phyloP scores from a whole-genome alignment of 2,113 vertebrate genomes.

The Sinocyclocheilus rhinocerous region DNA sequence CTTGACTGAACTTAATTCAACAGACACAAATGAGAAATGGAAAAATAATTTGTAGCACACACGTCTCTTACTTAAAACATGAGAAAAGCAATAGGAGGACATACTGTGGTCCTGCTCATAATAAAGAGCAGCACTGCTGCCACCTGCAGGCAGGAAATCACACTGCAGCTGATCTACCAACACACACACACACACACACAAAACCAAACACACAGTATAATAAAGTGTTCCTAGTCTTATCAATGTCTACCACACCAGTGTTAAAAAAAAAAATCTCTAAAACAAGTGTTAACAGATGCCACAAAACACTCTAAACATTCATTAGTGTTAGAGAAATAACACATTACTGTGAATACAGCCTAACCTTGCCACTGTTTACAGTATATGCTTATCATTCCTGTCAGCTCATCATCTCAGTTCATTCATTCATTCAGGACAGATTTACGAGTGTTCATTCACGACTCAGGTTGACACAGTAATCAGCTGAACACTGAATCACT shows the following conservation, averaged over 20 bases:
- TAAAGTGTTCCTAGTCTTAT: neutral
- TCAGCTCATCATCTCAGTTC: neutral
- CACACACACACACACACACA: neutral
- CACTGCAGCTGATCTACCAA: neutral
- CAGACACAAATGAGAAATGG: neutral
- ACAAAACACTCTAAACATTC: neutral
- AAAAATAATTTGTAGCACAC: neutral
- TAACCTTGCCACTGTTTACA: neutral
- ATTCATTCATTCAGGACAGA: conserved; percentile 2
- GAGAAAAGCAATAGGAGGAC: neutral
- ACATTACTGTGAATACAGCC: neutral
- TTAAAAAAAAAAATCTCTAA: conserved; percentile 9
- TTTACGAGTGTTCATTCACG: neutral
- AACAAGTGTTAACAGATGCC: conserved; percentile 22
- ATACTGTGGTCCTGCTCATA: neutral
- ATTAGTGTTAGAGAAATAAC: neutral
- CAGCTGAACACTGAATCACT: neutral
- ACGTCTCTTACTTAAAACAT: neutral
- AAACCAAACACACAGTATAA: neutral
- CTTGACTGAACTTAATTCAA: neutral
- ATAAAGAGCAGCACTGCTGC: conserved; percentile 29
- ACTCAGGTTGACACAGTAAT: neutral
- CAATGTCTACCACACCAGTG: neutral
- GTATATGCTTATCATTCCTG: neutral
- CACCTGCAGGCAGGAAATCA: conserved; percentile 30